A percentile compares a stretch with the other conserved stretches of the same genome.
Evolutionary conservation across 2,888 invertebrate genomes (phyloP).

Genomic region (Apodemia hepburni): DNA sequence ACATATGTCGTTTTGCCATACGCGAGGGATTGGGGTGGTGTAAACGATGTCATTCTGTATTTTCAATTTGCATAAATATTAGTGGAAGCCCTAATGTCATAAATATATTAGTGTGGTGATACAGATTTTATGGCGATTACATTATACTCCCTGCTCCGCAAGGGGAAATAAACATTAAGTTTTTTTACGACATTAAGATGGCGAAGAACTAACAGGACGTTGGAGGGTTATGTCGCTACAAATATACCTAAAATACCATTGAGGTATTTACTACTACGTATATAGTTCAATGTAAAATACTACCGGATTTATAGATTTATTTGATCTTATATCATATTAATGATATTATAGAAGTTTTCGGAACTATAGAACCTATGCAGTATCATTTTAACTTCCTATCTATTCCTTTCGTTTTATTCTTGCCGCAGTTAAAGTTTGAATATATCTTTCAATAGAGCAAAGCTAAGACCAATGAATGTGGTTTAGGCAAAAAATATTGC

Average conservation of each 20-base stretch:
- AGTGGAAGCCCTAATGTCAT: conserved; percentile 71
- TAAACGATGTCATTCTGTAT: conserved; percentile 72
- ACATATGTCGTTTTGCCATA: conserved; percentile 58
- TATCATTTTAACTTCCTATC: too few relatives aligned
- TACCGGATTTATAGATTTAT: background rate
- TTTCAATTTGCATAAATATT: conserved; percentile 81
- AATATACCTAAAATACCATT: background rate
- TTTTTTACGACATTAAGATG: conserved; percentile 27
- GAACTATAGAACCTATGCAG: too few relatives aligned
- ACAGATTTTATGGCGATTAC: conserved; percentile 79
- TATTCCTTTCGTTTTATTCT: too few relatives aligned
- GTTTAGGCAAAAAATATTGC: too few relatives aligned
- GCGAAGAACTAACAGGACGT: conserved; percentile 8
- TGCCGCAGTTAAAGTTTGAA: too few relatives aligned
- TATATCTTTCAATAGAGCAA: too few relatives aligned
- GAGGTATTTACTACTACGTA: too few relatives aligned
- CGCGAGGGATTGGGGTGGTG: conserved; percentile 60
- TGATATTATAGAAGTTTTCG: too few relatives aligned
- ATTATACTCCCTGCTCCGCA: conserved; percentile 46
- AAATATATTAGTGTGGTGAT: conserved; percentile 78
- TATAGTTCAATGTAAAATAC: background rate
- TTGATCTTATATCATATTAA: background rate
- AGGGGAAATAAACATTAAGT: conserved; percentile 46
- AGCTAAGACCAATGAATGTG: too few relatives aligned
- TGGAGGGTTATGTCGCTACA: background rate